Evolutionary conservation across 2,888 invertebrate species (phyloP).

Genomic region (Plusia festucae): DNA sequence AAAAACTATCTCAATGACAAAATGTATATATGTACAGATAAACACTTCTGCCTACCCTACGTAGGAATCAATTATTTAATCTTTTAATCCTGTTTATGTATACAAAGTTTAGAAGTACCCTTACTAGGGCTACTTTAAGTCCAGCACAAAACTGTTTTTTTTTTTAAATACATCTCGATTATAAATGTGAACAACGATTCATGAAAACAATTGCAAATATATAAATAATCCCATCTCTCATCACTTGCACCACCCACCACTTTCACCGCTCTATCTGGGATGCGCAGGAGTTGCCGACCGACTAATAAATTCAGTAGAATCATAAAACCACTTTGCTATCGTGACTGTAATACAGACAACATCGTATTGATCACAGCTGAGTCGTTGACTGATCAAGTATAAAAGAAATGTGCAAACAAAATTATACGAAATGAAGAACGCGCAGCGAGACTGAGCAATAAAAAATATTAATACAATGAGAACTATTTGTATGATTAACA

Average conservation of each 20-base stretch:
- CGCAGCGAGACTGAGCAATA: background rate
- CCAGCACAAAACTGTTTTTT: too few species aligned
- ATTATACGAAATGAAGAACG: background rate
- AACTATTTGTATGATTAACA: too few species aligned
- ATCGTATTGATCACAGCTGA: slow-evolving; percentile 17
- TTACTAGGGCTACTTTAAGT: too few species aligned
- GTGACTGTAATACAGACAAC: slow-evolving; percentile 37
- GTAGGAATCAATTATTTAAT: too few species aligned
- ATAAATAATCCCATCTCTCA: slow-evolving; percentile 10
- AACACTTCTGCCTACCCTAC: too few species aligned
- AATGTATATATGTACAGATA: too few species aligned
- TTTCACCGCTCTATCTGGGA: slow-evolving; percentile 74
- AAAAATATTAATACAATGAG: too few species aligned
- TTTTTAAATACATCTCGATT: too few species aligned
- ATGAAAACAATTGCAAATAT: background rate
- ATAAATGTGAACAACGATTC: too few species aligned
- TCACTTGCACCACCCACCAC: slow-evolving; percentile 57
- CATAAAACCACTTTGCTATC: slow-evolving; percentile 65
- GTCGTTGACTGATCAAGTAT: slow-evolving; percentile 5
- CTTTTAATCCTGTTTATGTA: too few species aligned
- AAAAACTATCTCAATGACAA: too few species aligned
- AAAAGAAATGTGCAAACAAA: background rate
- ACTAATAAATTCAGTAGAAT: slow-evolving; percentile 75
- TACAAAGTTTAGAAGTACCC: too few species aligned
- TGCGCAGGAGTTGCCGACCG: slow-evolving; percentile 74